Conservation (phyloP, 1,140 invertebrate species). For the Onthophagus taurus region DNA sequence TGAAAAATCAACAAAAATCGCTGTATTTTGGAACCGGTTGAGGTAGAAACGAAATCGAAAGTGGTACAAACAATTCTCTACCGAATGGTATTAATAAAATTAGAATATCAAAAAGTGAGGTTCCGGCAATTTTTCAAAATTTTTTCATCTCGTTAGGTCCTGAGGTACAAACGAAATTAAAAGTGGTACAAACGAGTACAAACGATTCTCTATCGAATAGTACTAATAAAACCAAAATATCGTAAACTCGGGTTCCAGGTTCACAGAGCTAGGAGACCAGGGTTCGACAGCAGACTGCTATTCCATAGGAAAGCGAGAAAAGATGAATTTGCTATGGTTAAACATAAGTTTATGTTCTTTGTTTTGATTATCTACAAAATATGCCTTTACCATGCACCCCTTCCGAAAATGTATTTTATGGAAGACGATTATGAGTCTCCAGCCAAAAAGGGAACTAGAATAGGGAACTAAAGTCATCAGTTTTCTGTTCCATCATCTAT, state of each 20-base stretch:
- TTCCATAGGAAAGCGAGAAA: slow-evolving; percentile 1
- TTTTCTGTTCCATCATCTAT: slow-evolving; percentile 8
- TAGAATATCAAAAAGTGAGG: too few relatives aligned
- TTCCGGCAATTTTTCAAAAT: too few relatives aligned
- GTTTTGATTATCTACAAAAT: slow-evolving; percentile 7
- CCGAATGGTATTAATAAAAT: too few relatives aligned
- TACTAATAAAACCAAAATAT: neutral
- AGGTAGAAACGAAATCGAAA: too few relatives aligned
- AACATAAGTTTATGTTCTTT: slow-evolving; percentile 5
- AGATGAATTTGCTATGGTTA: neutral
- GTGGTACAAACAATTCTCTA: too few relatives aligned
- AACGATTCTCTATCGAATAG: neutral
- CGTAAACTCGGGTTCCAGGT: too few relatives aligned
- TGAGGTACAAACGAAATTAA: too few relatives aligned
- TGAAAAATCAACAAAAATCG: too few relatives aligned
- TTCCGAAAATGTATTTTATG: slow-evolving; percentile 7
- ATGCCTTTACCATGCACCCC: slow-evolving; percentile 4
- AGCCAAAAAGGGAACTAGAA: slow-evolving; percentile 8
- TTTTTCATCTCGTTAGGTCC: too few relatives aligned
- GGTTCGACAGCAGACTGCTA: neutral
- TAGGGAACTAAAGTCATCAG: slow-evolving; percentile 9
- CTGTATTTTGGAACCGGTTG: too few relatives aligned
- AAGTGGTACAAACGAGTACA: neutral
- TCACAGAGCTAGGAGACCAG: too few relatives aligned
- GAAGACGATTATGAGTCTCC: slow-evolving; percentile 2